These are phyloP conservation scores for Arvicola amphibius DNA, from an alignment of 2,797 vertebrate species.

Conservation along the genomic window DNA sequence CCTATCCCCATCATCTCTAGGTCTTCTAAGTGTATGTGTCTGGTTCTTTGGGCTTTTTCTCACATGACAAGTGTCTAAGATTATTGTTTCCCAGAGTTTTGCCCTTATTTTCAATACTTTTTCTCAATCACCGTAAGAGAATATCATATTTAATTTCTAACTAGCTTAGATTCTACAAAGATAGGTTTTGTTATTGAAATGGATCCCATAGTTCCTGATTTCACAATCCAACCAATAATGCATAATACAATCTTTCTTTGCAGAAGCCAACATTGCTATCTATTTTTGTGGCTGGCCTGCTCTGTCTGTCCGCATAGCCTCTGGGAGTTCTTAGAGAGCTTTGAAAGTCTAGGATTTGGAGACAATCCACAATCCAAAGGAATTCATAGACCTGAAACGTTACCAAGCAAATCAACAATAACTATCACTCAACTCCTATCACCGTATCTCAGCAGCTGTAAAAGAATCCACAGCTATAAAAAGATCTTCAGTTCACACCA, in stretches of 20 bases:
- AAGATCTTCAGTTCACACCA: constrained; percentile 15
- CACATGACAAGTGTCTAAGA: constrained; percentile 15
- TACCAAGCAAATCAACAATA: constrained; percentile 26
- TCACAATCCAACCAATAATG: not conserved
- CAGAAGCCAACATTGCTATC: not conserved
- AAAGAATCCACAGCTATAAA: constrained; percentile 60
- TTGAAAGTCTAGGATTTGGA: constrained; percentile 30
- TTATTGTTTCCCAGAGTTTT: not conserved
- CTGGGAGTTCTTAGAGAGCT: constrained; percentile 29
- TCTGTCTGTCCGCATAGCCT: not conserved
- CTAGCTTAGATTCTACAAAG: not conserved
- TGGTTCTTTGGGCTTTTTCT: constrained; percentile 11
- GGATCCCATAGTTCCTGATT: not conserved
- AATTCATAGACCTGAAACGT: constrained; percentile 46
- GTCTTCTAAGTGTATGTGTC: not conserved
- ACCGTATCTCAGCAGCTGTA: constrained; percentile 44
- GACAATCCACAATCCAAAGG: constrained; percentile 30
- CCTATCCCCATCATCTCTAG: not conserved
- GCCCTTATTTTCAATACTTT: constrained; percentile 31
- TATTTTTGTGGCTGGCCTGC: not conserved
- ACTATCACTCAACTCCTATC: not conserved
- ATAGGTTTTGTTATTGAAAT: not conserved
- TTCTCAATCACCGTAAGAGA: constrained; percentile 22
- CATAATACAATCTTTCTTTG: constrained; percentile 10
- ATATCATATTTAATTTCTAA: constrained; percentile 16